Percentiles rank a stretch among this genome's conserved stretches.
Evolutionary conservation across 2,113 vertebrate species (phyloP).

Genomic region (Brachirus orientalis): DNA sequence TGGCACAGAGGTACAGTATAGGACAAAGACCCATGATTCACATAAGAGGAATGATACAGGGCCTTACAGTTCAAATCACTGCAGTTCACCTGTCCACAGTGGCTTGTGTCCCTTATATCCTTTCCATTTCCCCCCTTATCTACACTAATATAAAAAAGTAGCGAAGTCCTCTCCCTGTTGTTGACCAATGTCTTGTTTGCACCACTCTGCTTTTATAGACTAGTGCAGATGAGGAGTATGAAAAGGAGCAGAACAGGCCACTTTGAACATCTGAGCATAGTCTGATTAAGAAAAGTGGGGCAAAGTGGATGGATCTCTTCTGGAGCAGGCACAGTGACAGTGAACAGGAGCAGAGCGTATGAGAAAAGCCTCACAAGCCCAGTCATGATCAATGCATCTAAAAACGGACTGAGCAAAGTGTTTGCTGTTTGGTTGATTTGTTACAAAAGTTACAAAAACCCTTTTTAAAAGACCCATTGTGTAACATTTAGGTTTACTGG

Average conservation of each 20-base stretch:
- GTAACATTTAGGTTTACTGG: too few relatives aligned
- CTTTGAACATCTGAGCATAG: slow-evolving; percentile 70
- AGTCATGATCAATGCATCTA: slow-evolving; percentile 51
- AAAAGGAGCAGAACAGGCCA: slow-evolving; percentile 73
- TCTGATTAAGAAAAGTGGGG: slow-evolving; percentile 69
- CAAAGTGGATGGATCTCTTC: slow-evolving; percentile 75
- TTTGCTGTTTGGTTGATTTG: neutral
- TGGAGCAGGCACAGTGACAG: slow-evolving; percentile 74
- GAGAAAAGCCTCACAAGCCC: slow-evolving; percentile 58
- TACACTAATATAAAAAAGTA: slow-evolving; percentile 49
- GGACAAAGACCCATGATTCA: slow-evolving; percentile 73
- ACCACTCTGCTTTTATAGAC: slow-evolving; percentile 36
- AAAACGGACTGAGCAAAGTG: neutral
- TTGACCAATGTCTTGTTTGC: slow-evolving; percentile 37
- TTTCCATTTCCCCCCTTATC: slow-evolving; percentile 71
- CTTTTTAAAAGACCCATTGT: too few relatives aligned
- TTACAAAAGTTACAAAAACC: neutral
- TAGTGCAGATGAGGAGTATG: slow-evolving; percentile 73
- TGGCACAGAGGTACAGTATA: slow-evolving; percentile 69
- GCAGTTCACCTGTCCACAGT: slow-evolving; percentile 68
- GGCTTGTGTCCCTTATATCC: slow-evolving; percentile 59
- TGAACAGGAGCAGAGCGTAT: slow-evolving; percentile 64
- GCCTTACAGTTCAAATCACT: slow-evolving; percentile 55
- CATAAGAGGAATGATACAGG: slow-evolving; percentile 69
- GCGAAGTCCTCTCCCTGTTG: slow-evolving; percentile 7